Evolutionary conservation across 1,140 invertebrate species (phyloP).

Genomic region (Daktulosphaira vitifoliae): DNA sequence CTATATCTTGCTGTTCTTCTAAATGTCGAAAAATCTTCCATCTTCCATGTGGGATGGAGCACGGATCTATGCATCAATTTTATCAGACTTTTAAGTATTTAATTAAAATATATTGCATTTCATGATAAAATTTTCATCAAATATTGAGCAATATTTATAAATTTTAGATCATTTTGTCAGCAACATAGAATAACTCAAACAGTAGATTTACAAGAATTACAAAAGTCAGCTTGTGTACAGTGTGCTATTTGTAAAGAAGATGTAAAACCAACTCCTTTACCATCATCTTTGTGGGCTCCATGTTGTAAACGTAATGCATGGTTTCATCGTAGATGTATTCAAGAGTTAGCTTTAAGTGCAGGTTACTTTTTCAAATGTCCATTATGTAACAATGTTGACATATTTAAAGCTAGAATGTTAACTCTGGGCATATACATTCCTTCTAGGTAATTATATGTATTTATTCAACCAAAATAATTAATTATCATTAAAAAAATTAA

Average conservation of each 20-base stretch:
- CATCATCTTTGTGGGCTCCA: conserved; percentile 49
- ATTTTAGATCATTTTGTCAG: conserved; percentile 52
- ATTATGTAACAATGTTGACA: conserved; percentile 54
- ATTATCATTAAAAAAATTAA: too few species aligned
- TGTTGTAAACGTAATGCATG: conserved; percentile 54
- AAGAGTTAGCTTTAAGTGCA: conserved; percentile 53
- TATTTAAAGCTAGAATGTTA: conserved; percentile 53
- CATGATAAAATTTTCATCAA: neutral
- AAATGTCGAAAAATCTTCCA: conserved; percentile 54
- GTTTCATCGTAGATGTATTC: conserved; percentile 54
- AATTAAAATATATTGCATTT: too few species aligned
- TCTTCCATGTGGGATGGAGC: conserved; percentile 52
- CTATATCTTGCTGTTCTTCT: conserved; percentile 51
- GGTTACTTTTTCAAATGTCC: conserved; percentile 64
- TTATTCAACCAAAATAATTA: too few species aligned
- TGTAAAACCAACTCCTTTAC: conserved; percentile 43
- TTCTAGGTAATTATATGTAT: conserved; percentile 47
- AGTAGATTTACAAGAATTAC: neutral
- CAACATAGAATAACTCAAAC: conserved; percentile 50
- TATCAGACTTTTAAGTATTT: conserved; percentile 52
- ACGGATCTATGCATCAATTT: conserved; percentile 52
- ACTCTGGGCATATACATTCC: conserved; percentile 57
- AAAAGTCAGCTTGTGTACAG: conserved; percentile 18
- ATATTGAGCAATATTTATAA: too few species aligned
- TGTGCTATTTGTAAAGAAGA: conserved; percentile 53